phyloP scores from a whole-genome alignment of 2,797 vertebrate genomes.

The Tolypeutes matacus region DNA sequence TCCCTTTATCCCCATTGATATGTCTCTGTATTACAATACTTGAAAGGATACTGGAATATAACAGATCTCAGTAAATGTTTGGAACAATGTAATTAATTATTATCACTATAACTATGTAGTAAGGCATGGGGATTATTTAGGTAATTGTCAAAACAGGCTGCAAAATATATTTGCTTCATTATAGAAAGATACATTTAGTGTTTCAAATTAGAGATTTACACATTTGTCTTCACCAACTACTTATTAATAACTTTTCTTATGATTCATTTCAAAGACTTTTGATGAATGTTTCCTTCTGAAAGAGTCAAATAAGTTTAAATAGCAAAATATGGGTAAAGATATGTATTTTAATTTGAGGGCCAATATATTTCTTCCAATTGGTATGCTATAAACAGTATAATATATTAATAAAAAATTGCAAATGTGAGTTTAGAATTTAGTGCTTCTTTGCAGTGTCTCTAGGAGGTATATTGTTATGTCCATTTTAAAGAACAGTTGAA shows the following conservation, averaged over 20 bases:
- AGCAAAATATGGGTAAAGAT: not conserved
- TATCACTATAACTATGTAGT: not conserved
- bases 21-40: not conserved
- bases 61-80: not conserved
- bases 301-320: not conserved
- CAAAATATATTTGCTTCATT: slow-evolving; percentile 20
- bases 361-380: not conserved
- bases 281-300: not conserved
- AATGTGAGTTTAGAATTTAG: not conserved
- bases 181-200: not conserved
- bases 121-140: not conserved
- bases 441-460: not conserved
- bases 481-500: not conserved
- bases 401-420: not conserved
- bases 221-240: not conserved
- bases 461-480: not conserved
- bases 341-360: not conserved
- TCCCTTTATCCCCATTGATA: not conserved
- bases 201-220: not conserved
- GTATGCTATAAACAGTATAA: not conserved
- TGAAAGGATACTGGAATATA: not conserved
- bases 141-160: not conserved
- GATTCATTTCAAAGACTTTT: not conserved
- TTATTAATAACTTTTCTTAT: not conserved
- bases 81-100: not conserved